Evolutionary conservation across 2,113 vertebrate species (phyloP).

Genomic region (Progne subis): DNA sequence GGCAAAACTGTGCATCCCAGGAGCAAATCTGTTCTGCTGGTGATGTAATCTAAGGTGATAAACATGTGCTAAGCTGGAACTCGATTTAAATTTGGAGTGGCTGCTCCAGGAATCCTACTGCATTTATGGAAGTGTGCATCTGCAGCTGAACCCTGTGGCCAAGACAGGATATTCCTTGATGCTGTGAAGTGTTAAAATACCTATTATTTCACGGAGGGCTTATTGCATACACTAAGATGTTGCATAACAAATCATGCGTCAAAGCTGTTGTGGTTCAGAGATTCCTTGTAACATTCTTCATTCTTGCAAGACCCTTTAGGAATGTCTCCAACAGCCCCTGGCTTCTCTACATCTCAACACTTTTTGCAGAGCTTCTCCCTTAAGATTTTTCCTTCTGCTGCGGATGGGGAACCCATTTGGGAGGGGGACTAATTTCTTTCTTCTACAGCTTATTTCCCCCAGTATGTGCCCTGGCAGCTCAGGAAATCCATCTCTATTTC

Average conservation of each 20-base stretch:
- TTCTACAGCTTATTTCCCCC: background rate
- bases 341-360: background rate
- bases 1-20: background rate
- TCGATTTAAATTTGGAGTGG: background rate
- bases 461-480: background rate
- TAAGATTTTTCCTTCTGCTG: background rate
- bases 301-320: background rate
- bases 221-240: background rate
- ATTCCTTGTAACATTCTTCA: background rate
- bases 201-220: background rate
- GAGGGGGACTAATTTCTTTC: background rate
- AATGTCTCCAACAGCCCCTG: background rate
- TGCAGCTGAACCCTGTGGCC: background rate
- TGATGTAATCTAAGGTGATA: constrained; percentile 33
- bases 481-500: background rate
- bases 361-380: background rate
- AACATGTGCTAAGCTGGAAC: constrained; percentile 27
- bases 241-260: fast-evolving
- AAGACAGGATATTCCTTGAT: background rate
- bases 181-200: background rate
- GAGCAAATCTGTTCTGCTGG: background rate
- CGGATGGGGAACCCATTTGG: background rate
- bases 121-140: fast-evolving
- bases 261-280: background rate
- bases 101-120: background rate